Evolutionary conservation across 2,888 invertebrate genomes (phyloP).

Genomic region (Silvanus unidentatus): DNA sequence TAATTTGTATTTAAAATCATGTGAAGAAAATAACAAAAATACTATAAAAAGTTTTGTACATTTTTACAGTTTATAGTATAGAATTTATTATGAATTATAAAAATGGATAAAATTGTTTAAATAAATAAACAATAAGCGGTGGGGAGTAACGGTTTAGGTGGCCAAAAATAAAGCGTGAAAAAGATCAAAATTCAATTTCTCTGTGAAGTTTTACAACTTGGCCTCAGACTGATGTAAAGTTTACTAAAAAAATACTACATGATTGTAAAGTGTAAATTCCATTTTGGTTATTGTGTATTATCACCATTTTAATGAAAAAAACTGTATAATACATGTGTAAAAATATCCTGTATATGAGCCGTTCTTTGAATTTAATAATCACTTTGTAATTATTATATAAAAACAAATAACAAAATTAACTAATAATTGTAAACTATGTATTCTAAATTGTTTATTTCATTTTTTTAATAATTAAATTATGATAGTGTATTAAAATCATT

Average conservation of each 20-base stretch:
- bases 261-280: slow-evolving; percentile 49
- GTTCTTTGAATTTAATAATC: slow-evolving; percentile 24
- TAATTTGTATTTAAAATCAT: slow-evolving; percentile 35
- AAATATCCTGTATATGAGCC: slow-evolving; percentile 42
- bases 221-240: slow-evolving; percentile 49
- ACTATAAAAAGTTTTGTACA: neutral
- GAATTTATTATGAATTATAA: too few species aligned
- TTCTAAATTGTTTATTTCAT: slow-evolving; percentile 20
- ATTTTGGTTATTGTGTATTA: slow-evolving; percentile 40
- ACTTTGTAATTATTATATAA: neutral
- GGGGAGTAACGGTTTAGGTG: slow-evolving; percentile 34
- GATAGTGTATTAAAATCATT: too few species aligned
- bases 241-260: slow-evolving; percentile 39
- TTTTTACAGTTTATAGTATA: too few species aligned
- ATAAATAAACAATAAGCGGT: slow-evolving; percentile 20
- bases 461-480: too few species aligned
- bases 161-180: slow-evolving; percentile 25
- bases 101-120: neutral
- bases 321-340: slow-evolving; percentile 48
- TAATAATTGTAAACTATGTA: slow-evolving; percentile 36
- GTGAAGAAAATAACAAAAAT: slow-evolving; percentile 16
- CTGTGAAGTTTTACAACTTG: slow-evolving; percentile 34
- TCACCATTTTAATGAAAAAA: slow-evolving; percentile 33
- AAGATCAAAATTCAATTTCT: slow-evolving; percentile 23
- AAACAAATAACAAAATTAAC: slow-evolving; percentile 31